These are phyloP conservation scores for Drosophila bunnanda DNA, from an alignment of 2,888 invertebrate species.

Conservation along the genomic window DNA sequence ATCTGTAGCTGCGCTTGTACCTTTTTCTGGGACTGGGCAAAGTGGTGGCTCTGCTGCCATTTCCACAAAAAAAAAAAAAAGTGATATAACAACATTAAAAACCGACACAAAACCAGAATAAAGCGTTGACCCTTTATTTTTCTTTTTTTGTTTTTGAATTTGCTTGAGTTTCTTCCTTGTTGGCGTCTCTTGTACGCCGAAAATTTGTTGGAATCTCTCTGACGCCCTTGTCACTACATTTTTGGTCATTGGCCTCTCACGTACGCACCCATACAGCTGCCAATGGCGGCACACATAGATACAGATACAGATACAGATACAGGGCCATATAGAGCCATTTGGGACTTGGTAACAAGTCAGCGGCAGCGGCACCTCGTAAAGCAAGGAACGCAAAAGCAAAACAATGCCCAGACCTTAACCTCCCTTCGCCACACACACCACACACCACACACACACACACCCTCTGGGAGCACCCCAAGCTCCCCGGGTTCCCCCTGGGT, in stretches of 20 bases:
- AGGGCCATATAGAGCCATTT: conserved; percentile 27
- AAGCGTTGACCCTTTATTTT: conserved; percentile 27
- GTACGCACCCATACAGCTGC: conserved; percentile 21
- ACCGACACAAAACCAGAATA: conserved; percentile 22
- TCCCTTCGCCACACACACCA: conserved; percentile 23
- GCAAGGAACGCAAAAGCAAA: conserved; percentile 36
- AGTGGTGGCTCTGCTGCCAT: conserved; percentile 26
- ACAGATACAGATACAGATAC: background rate
- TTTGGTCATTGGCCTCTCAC: conserved; percentile 49
- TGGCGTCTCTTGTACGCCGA: conserved; percentile 18
- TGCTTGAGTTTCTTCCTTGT: conserved; percentile 14
- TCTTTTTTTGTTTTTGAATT: background rate
- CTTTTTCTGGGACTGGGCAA: conserved; percentile 28
- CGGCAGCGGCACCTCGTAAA: conserved; percentile 3
- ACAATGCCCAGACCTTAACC: conserved; percentile 43
- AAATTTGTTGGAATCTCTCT: conserved; percentile 36
- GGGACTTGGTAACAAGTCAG: conserved; percentile 49
- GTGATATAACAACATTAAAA: background rate
- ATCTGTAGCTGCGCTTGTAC: conserved; percentile 5
- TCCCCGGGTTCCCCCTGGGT: conserved; percentile 4
- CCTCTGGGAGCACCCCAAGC: conserved; percentile 23
- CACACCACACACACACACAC: background rate
- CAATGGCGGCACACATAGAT: conserved; percentile 5
- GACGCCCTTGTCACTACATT: conserved; percentile 78
- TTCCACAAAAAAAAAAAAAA: background rate